phyloP scores from a whole-genome alignment of 2,888 invertebrate species.

The Acanthosepion pharaonis region DNA sequence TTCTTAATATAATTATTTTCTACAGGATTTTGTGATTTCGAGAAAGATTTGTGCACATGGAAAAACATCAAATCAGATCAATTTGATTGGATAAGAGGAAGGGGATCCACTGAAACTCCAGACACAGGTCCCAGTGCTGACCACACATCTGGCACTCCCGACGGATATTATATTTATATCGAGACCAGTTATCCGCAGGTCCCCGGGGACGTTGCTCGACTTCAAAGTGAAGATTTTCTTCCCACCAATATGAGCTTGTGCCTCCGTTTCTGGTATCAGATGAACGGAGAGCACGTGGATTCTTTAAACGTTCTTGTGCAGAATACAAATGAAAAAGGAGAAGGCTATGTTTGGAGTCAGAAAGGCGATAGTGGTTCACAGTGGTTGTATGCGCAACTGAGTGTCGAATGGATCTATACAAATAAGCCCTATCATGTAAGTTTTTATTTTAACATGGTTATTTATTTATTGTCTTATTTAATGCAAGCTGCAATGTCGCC shows the following conservation, averaged over 20 bases:
- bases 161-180: constrained; percentile 68
- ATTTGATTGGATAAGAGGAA: constrained; percentile 70
- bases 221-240: constrained; percentile 61
- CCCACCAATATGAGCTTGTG: constrained; percentile 50
- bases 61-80: constrained; percentile 63
- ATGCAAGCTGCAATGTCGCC: too few relatives aligned
- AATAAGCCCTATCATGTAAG: background rate
- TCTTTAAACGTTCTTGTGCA: background rate
- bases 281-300: constrained; percentile 6
- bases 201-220: constrained; percentile 61
- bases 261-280: constrained; percentile 37
- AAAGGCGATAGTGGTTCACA: constrained; percentile 60
- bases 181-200: constrained; percentile 61
- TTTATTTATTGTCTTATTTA: too few relatives aligned
- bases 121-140: constrained; percentile 67
- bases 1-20: background rate
- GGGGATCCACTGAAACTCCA: constrained; percentile 59
- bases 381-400: constrained; percentile 67
- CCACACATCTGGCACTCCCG: constrained; percentile 58
- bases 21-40: constrained; percentile 72
- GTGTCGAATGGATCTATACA: constrained; percentile 60
- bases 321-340: constrained; percentile 53
- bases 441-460: too few relatives aligned
- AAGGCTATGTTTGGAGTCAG: constrained; percentile 58
- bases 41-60: constrained; percentile 70